Percentiles rank a stretch among this genome's conserved stretches.
phyloP scores from a whole-genome alignment of 2,797 vertebrate genomes.

The Sciurus carolinensis region DNA sequence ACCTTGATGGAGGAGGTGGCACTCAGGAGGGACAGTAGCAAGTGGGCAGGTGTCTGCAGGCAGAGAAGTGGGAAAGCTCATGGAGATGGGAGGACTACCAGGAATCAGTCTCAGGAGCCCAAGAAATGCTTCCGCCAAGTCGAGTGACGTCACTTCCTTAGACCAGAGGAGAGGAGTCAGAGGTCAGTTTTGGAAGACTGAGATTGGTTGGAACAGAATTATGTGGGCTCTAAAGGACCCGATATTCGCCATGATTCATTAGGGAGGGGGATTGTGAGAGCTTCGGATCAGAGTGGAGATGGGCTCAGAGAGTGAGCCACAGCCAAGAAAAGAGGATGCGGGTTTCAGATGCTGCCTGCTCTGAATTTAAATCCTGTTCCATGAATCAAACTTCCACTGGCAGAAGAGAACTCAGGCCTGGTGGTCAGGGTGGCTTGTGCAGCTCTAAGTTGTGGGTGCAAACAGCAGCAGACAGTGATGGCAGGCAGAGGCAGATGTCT shows the following conservation, averaged over 20 bases:
- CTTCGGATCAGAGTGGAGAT: not conserved
- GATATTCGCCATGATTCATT: not conserved
- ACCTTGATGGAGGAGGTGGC: not conserved
- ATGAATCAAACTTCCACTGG: too few relatives aligned
- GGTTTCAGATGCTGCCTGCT: too few relatives aligned
- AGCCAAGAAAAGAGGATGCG: not conserved
- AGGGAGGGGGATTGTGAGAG: not conserved
- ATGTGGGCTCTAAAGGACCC: not conserved
- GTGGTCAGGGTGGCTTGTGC: fast-evolving
- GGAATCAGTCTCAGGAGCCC: not conserved
- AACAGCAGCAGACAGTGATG: not conserved
- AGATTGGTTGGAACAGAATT: not conserved
- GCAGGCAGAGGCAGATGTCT: not conserved
- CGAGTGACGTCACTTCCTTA: not conserved
- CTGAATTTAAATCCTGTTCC: not conserved
- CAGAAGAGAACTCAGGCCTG: not conserved
- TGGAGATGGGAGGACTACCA: not conserved
- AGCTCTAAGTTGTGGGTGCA: not conserved
- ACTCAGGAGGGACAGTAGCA: not conserved
- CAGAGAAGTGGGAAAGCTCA: not conserved
- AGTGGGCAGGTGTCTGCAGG: not conserved
- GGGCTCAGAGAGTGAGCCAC: not conserved
- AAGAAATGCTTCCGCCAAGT: not conserved
- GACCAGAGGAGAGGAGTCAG: not conserved
- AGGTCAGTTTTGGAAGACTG: not conserved